Conservation (phyloP, 2,113 vertebrate species). For the Pholis gunnellus region DNA sequence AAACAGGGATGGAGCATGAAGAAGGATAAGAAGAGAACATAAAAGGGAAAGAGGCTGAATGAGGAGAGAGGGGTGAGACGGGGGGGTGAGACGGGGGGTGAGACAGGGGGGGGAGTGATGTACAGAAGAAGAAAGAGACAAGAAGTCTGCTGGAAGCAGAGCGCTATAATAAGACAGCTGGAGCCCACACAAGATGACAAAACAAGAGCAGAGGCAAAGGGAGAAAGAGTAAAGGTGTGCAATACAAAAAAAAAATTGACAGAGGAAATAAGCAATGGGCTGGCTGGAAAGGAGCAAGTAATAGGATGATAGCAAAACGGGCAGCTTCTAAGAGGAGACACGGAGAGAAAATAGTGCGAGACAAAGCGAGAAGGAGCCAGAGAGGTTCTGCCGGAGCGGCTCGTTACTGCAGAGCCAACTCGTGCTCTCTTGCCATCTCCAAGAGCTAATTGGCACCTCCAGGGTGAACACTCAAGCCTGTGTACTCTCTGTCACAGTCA, state of each 20-base stretch:
- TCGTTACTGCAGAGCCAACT: conserved; percentile 72
- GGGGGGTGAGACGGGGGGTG: background rate
- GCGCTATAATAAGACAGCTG: conserved; percentile 77
- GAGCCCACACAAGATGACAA: conserved; percentile 65
- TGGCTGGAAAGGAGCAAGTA: conserved; percentile 27
- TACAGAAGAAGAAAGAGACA: conserved; percentile 32
- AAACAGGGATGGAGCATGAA: conserved; percentile 20
- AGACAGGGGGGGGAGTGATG: background rate
- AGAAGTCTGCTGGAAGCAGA: conserved; percentile 52
- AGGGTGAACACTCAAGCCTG: conserved; percentile 67
- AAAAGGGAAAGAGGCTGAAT: conserved; percentile 30
- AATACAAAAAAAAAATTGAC: conserved; percentile 14
- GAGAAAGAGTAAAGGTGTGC: conserved; percentile 3
- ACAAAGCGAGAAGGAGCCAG: conserved; percentile 61
- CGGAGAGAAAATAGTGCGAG: conserved; percentile 24
- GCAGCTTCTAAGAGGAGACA: conserved; percentile 31
- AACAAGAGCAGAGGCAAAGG: conserved; percentile 40
- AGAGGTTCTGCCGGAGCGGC: conserved; percentile 60
- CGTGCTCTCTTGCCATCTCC: conserved; percentile 73
- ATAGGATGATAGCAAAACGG: conserved; percentile 46
- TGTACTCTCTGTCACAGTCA: conserved; percentile 59
- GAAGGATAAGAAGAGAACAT: conserved; percentile 18
- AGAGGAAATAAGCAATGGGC: conserved; percentile 32
- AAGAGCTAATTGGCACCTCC: conserved; percentile 81
- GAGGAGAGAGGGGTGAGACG: conserved; percentile 24